Conservation (phyloP, 2,888 invertebrate species). For the Coelinius sp. region DNA sequence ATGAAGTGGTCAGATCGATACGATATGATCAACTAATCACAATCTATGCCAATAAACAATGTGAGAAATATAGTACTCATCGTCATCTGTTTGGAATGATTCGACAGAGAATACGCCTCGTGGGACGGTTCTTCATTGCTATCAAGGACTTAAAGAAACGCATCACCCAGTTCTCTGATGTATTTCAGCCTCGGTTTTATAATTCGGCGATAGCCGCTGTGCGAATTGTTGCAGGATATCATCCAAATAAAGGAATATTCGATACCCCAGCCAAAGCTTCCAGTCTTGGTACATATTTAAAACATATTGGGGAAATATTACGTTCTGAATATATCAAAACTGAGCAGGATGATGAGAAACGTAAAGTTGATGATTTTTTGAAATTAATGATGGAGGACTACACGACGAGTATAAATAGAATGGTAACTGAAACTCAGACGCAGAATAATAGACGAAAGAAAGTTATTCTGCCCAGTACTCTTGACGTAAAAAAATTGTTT, state of each 20-base stretch:
- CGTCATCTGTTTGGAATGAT: too few relatives aligned
- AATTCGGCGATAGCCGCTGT: conserved; percentile 22
- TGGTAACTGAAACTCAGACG: conserved; percentile 24
- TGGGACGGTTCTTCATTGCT: conserved; percentile 33
- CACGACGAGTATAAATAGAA: conserved; percentile 6
- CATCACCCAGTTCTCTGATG: conserved; percentile 31
- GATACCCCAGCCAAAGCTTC: conserved; percentile 33
- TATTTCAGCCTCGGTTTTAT: conserved; percentile 37
- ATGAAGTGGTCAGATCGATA: too few relatives aligned
- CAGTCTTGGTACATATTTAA: conserved; percentile 42
- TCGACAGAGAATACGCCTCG: too few relatives aligned
- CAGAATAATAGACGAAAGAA: background rate
- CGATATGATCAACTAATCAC: too few relatives aligned
- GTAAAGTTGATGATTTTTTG: conserved; percentile 35
- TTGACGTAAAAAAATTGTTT: conserved; percentile 29
- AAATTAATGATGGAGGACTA: conserved; percentile 32
- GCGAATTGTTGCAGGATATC: conserved; percentile 25
- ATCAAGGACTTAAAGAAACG: background rate
- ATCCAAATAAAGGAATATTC: conserved; percentile 18
- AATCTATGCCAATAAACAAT: too few relatives aligned
- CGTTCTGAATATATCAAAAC: conserved; percentile 38
- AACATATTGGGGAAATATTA: conserved; percentile 40
- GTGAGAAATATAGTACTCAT: too few relatives aligned
- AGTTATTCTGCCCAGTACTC: conserved; percentile 15
- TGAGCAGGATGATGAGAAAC: conserved; percentile 20